Evolutionary conservation across 1,140 invertebrate species (phyloP).

Genomic region (Diabrotica virgifera): DNA sequence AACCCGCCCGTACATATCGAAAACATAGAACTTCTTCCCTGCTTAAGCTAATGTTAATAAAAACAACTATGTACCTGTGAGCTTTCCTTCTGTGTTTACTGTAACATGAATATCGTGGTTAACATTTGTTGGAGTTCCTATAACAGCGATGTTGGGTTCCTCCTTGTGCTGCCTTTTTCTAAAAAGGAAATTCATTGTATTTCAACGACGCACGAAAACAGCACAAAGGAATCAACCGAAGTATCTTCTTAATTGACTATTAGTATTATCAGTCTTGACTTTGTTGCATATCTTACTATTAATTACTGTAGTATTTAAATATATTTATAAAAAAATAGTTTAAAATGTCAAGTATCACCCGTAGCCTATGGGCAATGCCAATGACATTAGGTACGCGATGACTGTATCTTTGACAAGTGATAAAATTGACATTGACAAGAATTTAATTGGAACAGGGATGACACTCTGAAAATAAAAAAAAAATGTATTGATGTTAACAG

Average conservation of each 20-base stretch:
- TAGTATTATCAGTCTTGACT: background rate
- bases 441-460: background rate
- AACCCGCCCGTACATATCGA: too few species aligned
- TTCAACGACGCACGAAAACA: background rate
- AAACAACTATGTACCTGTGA: conserved; percentile 39
- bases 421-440: conserved; percentile 1
- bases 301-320: background rate
- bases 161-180: conserved; percentile 23
- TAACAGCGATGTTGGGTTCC: conserved; percentile 26
- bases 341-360: background rate
- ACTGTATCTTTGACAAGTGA: background rate
- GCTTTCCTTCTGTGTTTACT: conserved; percentile 70
- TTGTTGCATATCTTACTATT: background rate
- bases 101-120: conserved; percentile 79
- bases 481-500: too few species aligned
- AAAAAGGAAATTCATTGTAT: conserved; percentile 19
- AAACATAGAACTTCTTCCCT: too few species aligned
- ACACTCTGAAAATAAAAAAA: too few species aligned
- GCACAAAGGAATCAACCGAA: background rate
- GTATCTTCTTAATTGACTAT: background rate
- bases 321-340: background rate
- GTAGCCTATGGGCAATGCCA: background rate
- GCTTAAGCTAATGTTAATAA: too few species aligned
- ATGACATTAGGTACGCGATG: background rate
- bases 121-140: conserved; percentile 66